Percentiles rank a stretch among this genome's conserved stretches.
These are phyloP conservation scores for Ectropis grisescens DNA, from an alignment of 1,140 invertebrate genomes.

Conservation along the genomic window DNA sequence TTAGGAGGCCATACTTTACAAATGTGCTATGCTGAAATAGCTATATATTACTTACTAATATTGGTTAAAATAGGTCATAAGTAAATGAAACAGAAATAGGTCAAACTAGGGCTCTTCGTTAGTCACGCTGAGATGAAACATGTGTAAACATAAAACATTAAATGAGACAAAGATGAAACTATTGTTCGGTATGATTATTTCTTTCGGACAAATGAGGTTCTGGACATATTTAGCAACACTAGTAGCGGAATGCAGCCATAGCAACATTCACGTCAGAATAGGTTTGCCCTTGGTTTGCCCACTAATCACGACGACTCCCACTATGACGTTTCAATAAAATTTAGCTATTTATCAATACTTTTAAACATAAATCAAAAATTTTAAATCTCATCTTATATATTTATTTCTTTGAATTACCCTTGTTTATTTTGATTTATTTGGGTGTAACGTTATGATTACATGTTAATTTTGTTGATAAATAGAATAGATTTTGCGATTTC, in stretches of 20 bases:
- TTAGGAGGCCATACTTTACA: slow-evolving; percentile 22
- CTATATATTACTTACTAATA: no score
- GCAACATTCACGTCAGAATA: slow-evolving; percentile 45
- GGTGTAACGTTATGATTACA: slow-evolving; percentile 11
- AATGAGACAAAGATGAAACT: no score
- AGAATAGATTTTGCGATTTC: not conserved
- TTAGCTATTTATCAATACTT: no score
- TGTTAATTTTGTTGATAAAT: slow-evolving; percentile 14
- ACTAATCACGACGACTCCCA: no score
- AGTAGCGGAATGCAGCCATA: slow-evolving; percentile 55
- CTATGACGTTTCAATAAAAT: no score
- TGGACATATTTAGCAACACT: slow-evolving; percentile 39
- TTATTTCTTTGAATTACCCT: no score
- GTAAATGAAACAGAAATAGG: slow-evolving; percentile 33
- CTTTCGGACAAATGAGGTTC: slow-evolving; percentile 64
- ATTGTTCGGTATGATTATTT: no score
- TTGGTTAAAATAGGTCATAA: slow-evolving; percentile 43
- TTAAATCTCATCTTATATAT: no score
- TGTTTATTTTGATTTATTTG: slow-evolving; percentile 18
- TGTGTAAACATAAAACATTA: slow-evolving; percentile 22
- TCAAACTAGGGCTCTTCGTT: slow-evolving; percentile 38
- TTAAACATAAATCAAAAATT: no score
- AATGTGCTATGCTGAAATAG: no score
- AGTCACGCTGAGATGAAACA: slow-evolving; percentile 31
- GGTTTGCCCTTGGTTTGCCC: no score